Base-by-base conservation (phyloP, 2,113 vertebrate genomes). In the Tyrannus savana region DNA sequence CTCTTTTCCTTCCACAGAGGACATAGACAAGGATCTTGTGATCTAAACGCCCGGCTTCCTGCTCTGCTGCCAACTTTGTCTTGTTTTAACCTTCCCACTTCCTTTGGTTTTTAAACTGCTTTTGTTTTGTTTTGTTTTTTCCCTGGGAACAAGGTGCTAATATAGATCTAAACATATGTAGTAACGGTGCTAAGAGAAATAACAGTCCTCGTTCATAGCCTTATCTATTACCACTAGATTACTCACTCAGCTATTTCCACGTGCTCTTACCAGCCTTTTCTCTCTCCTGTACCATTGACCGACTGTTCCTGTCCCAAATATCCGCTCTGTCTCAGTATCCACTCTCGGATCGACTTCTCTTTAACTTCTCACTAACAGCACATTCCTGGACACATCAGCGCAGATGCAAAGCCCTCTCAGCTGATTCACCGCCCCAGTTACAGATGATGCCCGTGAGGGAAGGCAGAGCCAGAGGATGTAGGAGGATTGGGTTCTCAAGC, bases 1-100 rank as follows among this genome's bases (percentile, higher is more conserved):
- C 64, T 97, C 91, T 97, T 97, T 97, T 97, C 98, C 87, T 96
- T 98, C 98, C 98, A 92, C 99, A 99, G 99, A 99, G 99, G 99
- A 99, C 44, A 97, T 99, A 83, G 98, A 99, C 98, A 99, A 99
- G 95, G 99, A 99, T 91, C 98, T 99, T 16, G 98, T 99, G 97
- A 98, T 99, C 98, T 99, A 98, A 99, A 96, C 14, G 56, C 87
- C 90, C 60, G 2, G 67, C 90, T 95, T 96, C 93, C 93, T 82
- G 46, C 94, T 24, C 47, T 86, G 88, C 95, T 81, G 82, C 96
- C 95, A 93, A 60, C 94, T 96, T 95, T 88, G 92, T 96, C 96
- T 67, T 95, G 87, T 96, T 85, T 91, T 77, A 95, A 97, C 78
- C 78, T 96, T 92, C 95, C 95, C 68, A 83, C 90, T 97, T 97